Evolutionary conservation across 2,888 invertebrate genomes (phyloP).

Genomic region (Frankliniella fusca): DNA sequence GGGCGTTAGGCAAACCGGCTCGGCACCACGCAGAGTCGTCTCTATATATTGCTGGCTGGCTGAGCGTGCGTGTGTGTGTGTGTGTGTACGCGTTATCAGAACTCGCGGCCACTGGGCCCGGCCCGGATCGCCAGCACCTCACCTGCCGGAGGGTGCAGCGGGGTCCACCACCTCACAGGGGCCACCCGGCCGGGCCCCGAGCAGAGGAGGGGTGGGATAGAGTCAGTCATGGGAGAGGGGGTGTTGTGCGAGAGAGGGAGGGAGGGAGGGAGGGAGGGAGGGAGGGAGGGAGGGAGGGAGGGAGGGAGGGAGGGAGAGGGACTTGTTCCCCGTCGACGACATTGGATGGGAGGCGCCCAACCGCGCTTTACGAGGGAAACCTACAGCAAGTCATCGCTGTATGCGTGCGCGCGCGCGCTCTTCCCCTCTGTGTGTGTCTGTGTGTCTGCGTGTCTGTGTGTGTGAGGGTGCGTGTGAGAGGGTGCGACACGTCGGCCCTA

Average conservation of each 20-base stretch:
- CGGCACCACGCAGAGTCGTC: too few relatives aligned
- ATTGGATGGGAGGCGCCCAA: slow-evolving; percentile 21
- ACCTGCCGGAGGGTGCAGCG: too few relatives aligned
- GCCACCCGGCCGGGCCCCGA: too few relatives aligned
- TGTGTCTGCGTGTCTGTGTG: neutral
- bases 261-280: neutral
- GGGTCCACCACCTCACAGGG: too few relatives aligned
- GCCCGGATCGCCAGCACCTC: too few relatives aligned
- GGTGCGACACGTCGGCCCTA: slow-evolving; percentile 15
- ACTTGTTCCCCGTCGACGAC: neutral
- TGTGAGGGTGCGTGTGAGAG: neutral
- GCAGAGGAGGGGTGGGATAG: too few relatives aligned
- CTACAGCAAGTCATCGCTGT: slow-evolving; percentile 17
- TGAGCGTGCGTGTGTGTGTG: too few relatives aligned
- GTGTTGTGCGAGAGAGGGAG: neutral
- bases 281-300: neutral
- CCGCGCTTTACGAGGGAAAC: slow-evolving; percentile 21
- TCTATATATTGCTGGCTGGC: too few relatives aligned
- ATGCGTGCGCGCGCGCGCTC: neutral
- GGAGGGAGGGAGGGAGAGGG: neutral
- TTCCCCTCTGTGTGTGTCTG: neutral
- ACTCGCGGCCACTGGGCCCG: too few relatives aligned
- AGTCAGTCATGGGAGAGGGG: too few relatives aligned
- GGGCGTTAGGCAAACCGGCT: neutral
- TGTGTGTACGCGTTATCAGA: too few relatives aligned